Conservation (phyloP, 2,888 invertebrate species). For the Synanthedon tipuliformis region DNA sequence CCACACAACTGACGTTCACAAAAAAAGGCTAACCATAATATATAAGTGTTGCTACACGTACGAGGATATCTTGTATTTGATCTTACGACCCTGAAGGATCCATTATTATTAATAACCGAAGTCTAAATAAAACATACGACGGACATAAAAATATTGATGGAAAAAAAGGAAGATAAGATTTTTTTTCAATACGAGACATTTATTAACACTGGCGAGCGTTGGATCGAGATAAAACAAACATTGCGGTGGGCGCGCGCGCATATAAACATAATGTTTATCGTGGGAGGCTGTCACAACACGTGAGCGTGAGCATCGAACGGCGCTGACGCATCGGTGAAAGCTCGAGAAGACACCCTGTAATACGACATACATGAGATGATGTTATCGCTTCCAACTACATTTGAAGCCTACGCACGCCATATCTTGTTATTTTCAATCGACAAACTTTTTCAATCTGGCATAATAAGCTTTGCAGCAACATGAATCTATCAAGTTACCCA, state of each 20-base stretch:
- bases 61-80: slow-evolving; percentile 55
- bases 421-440: slow-evolving; percentile 25
- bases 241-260: slow-evolving; percentile 64
- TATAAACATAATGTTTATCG: slow-evolving; percentile 63
- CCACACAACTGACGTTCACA: slow-evolving; percentile 43
- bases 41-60: slow-evolving; percentile 37
- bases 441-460: neutral
- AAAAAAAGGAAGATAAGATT: slow-evolving; percentile 36
- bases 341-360: slow-evolving; percentile 49
- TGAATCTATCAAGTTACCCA: too few relatives aligned
- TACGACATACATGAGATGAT: slow-evolving; percentile 43
- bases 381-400: slow-evolving; percentile 38
- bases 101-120: slow-evolving; percentile 67
- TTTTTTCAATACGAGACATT: slow-evolving; percentile 59
- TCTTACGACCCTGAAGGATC: slow-evolving; percentile 57
- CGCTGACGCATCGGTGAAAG: slow-evolving; percentile 60
- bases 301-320: slow-evolving; percentile 36
- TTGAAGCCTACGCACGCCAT: slow-evolving; percentile 53
- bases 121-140: slow-evolving; percentile 63
- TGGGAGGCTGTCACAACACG: slow-evolving; percentile 69
- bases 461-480: too few relatives aligned
- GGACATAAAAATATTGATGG: slow-evolving; percentile 45
- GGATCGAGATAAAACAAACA: slow-evolving; percentile 69
- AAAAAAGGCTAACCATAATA: slow-evolving; percentile 40
- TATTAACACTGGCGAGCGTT: slow-evolving; percentile 62